A percentile compares a stretch with the other conserved stretches of the same genome.
Evolutionary conservation across 2,888 invertebrate genomes (phyloP).

Genomic region (Tridacna gigas): DNA sequence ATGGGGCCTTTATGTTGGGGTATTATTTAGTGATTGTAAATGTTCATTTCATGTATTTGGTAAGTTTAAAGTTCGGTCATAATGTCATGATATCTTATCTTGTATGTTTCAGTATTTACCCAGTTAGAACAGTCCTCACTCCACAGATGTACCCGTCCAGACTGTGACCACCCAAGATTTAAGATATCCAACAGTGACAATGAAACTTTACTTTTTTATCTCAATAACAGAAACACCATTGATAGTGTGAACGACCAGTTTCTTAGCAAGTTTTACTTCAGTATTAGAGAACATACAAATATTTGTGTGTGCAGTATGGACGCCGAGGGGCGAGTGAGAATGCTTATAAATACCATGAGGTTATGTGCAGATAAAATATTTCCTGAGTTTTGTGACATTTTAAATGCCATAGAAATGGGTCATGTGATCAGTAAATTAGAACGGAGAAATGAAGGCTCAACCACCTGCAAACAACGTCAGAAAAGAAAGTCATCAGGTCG

Average conservation of each 20-base stretch:
- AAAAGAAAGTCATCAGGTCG: conserved; percentile 29
- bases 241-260: conserved; percentile 58
- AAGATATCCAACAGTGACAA: conserved; percentile 48
- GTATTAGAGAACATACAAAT: conserved; percentile 62
- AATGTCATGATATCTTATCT: neutral
- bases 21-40: too few relatives aligned
- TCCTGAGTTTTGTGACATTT: conserved; percentile 53
- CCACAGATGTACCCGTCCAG: conserved; percentile 38
- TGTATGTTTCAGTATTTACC: conserved; percentile 45
- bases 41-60: too few relatives aligned
- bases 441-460: conserved; percentile 29
- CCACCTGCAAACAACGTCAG: conserved; percentile 40
- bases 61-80: too few relatives aligned
- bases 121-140: conserved; percentile 50
- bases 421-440: conserved; percentile 58
- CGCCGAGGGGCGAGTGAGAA: conserved; percentile 41
- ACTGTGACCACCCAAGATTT: conserved; percentile 39
- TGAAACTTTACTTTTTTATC: conserved; percentile 54
- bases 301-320: conserved; percentile 49
- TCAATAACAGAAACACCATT: conserved; percentile 57
- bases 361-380: conserved; percentile 54
- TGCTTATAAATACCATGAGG: conserved; percentile 52
- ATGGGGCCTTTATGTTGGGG: too few relatives aligned
- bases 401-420: conserved; percentile 35
- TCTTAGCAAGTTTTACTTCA: conserved; percentile 56